Base-by-base conservation (phyloP, 2,888 invertebrate genomes). In the Pandemis corylana region DNA sequence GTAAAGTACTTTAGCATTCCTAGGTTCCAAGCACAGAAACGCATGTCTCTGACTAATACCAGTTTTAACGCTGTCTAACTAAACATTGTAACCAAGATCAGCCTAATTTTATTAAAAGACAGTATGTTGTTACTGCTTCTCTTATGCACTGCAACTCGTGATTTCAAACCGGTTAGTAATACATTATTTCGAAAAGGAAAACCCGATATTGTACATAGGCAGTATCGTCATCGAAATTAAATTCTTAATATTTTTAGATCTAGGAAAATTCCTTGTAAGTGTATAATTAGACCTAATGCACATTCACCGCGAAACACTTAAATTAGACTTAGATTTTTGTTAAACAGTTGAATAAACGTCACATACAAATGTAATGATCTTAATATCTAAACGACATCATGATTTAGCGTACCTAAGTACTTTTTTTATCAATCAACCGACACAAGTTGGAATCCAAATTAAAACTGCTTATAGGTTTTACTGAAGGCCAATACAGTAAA, bases 401-500 rank as follows among this genome's bases (percentile, higher is more conserved):
- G 44, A 44, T 7, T 7, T 44, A 44, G 44, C 7, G 7, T 44
- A n/a, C n/a, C n/a, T n/a, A 44, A 7, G 44, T 44, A 44, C 1
- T 44, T 41, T 9, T n/a, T 41, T 10, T 42, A 41, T 20, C 7
- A 62, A 62, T 20, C 62, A 41, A n/a, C 9, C 62, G n/a, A 62
- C 7, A n/a, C 13, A 2, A 59, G 10, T 28, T 59, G 28, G n/a
- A n/a, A 51, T 0, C 59, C 20, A 59, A 59, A 28, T 28, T 66
- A 72, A 72, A 62, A 73, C 72, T 41, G 10, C 10, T 20, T 44
- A 56, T 68, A 12, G 44, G 42, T 67, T 63, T 42, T 15, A 53
- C 49, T 36, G 66, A 74, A 74, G 74, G 74, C 20, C 74, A 65
- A 66, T 70, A 44, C 15, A 70, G 70, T 70, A 74, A 74, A 74